A percentile compares a stretch with the other conserved stretches of the same genome.
phyloP scores from a whole-genome alignment of 2,113 vertebrate genomes.

The Nothobranchius furzeri region DNA sequence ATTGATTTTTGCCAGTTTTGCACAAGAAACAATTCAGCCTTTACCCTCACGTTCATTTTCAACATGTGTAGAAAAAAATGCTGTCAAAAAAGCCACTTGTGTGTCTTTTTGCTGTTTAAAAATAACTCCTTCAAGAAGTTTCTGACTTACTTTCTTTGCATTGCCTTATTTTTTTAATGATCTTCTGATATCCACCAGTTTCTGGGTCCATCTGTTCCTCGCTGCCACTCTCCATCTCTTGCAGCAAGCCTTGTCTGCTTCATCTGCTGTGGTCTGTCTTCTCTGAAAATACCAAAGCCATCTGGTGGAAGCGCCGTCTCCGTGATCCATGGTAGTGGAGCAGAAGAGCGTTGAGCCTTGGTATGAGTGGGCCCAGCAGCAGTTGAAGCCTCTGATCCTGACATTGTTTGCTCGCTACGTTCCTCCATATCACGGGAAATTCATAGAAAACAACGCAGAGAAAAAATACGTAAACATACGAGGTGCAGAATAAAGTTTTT shows the following conservation, averaged over 20 bases:
- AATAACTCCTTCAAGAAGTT: background rate
- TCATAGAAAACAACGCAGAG: too few relatives aligned
- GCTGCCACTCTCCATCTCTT: slow-evolving; percentile 40
- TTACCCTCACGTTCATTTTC: too few relatives aligned
- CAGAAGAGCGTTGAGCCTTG: slow-evolving; percentile 27
- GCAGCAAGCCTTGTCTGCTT: slow-evolving; percentile 41
- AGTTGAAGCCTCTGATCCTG: slow-evolving; percentile 30
- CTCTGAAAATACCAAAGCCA: slow-evolving; percentile 63
- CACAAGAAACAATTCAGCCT: too few relatives aligned
- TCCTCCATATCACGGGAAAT: background rate
- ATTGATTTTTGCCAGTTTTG: too few relatives aligned
- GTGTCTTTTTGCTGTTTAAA: too few relatives aligned
- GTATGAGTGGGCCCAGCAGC: slow-evolving; percentile 12
- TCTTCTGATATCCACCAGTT: slow-evolving; percentile 8
- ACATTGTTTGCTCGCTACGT: slow-evolving; percentile 34
- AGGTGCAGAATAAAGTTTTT: too few relatives aligned
- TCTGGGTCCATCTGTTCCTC: slow-evolving; percentile 50
- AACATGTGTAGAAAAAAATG: too few relatives aligned
- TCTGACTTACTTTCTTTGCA: background rate
- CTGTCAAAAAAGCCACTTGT: too few relatives aligned
- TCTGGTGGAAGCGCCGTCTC: slow-evolving; percentile 52
- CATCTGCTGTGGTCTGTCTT: slow-evolving; percentile 54
- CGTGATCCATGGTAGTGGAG: slow-evolving; percentile 39
- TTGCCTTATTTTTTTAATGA: slow-evolving; percentile 21
- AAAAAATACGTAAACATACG: too few relatives aligned